phyloP scores from a whole-genome alignment of 2,888 invertebrate genomes.

The Drosophila seclusa region DNA sequence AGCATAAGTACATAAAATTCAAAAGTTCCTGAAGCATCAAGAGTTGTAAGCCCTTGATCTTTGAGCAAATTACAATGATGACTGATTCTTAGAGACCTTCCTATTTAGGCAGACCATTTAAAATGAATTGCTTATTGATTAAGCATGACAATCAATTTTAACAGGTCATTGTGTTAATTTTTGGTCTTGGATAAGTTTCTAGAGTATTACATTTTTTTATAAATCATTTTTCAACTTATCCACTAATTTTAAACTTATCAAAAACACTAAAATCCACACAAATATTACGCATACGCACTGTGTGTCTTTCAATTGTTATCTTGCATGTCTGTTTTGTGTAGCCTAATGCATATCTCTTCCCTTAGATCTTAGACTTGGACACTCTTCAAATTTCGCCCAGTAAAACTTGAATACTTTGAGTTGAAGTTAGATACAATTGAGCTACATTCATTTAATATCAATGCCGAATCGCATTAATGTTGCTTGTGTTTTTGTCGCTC shows the following conservation, averaged over 20 bases:
- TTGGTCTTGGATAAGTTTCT: too few species aligned
- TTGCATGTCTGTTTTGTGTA: slow-evolving; percentile 58
- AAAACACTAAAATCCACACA: not conserved
- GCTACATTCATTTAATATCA: slow-evolving; percentile 4
- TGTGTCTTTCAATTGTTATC: slow-evolving; percentile 9
- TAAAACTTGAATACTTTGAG: slow-evolving; percentile 62
- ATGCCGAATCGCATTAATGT: slow-evolving; percentile 11
- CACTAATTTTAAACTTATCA: not conserved
- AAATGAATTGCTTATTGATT: not conserved
- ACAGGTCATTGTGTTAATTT: not conserved
- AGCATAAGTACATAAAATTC: not conserved
- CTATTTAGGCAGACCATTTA: not conserved
- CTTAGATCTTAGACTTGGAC: slow-evolving; percentile 28
- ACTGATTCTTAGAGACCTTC: not conserved
- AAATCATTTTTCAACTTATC: not conserved
- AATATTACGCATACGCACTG: slow-evolving; percentile 23
- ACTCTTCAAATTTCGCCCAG: slow-evolving; percentile 56
- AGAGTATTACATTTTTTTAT: not conserved
- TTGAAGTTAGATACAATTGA: slow-evolving; percentile 56
- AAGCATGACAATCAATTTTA: not conserved
- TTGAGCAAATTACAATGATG: not conserved
- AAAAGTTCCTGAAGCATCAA: not conserved
- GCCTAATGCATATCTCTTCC: slow-evolving; percentile 25
- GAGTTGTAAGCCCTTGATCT: not conserved
- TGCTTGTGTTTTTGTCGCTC: slow-evolving; percentile 2